phyloP scores from a whole-genome alignment of 2,888 invertebrate species.

The Apotomis turbidana region DNA sequence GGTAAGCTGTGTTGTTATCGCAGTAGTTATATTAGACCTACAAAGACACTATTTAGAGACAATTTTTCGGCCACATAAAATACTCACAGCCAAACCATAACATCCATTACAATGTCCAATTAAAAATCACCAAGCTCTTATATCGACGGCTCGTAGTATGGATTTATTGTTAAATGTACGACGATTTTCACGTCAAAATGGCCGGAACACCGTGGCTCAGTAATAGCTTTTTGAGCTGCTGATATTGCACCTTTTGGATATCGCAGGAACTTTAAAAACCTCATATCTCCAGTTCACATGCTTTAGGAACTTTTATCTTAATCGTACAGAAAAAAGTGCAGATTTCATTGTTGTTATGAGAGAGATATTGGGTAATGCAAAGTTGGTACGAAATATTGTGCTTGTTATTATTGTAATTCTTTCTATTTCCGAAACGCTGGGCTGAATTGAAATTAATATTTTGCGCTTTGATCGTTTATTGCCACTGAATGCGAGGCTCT shows the following conservation, averaged over 20 bases:
- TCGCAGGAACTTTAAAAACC: not conserved
- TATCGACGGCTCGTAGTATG: conserved; percentile 24
- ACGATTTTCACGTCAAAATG: conserved; percentile 28
- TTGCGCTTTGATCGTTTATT: conserved; percentile 28
- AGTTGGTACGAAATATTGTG: conserved; percentile 10
- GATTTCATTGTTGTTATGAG: not conserved
- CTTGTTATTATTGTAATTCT: conserved; percentile 38
- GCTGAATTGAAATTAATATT: conserved; percentile 40
- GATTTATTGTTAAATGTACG: conserved; percentile 36
- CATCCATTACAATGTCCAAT: conserved; percentile 24
- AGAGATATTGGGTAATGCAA: not conserved
- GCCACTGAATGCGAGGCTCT: conserved; percentile 9
- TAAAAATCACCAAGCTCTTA: conserved; percentile 24
- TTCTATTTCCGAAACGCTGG: conserved; percentile 35
- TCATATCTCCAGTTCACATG: not conserved
- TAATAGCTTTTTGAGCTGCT: conserved; percentile 41
- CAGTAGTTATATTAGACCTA: too few relatives aligned
- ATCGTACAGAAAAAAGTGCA: not conserved
- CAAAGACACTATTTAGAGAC: too few relatives aligned
- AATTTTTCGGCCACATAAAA: not conserved
- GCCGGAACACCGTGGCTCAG: conserved; percentile 30
- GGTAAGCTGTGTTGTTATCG: too few relatives aligned
- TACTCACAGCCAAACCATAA: not conserved
- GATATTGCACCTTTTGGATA: conserved; percentile 35
- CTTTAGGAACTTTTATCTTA: not conserved